phyloP scores from a whole-genome alignment of 2,888 invertebrate species.

The Hyles lineata region DNA sequence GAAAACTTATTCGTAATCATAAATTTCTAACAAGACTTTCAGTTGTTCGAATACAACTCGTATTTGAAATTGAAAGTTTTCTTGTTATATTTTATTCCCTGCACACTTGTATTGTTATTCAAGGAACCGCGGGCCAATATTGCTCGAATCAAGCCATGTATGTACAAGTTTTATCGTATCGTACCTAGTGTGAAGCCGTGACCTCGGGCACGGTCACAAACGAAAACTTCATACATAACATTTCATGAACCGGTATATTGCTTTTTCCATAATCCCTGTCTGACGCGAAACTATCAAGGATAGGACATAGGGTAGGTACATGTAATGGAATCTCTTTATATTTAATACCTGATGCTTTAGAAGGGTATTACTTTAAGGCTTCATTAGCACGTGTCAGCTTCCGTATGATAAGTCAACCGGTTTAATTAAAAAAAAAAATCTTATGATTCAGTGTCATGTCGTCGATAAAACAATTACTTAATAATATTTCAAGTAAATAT shows the following conservation, averaged over 20 bases:
- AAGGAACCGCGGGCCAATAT: background rate
- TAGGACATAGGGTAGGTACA: too few species aligned
- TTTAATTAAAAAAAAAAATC: background rate
- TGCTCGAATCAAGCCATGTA: background rate
- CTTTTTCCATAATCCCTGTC: background rate
- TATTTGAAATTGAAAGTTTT: too few species aligned
- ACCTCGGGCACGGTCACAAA: background rate
- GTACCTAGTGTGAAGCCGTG: background rate
- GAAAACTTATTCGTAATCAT: too few species aligned
- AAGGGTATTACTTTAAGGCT: slow-evolving; percentile 21
- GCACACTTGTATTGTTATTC: background rate
- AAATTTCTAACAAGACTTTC: too few species aligned
- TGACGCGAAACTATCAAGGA: slow-evolving; percentile 1
- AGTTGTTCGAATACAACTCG: too few species aligned
- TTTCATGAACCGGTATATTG: background rate
- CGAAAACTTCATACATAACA: background rate
- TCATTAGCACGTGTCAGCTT: background rate
- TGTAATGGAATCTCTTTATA: slow-evolving; percentile 27
- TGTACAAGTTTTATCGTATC: background rate
- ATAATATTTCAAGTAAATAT: too few species aligned
- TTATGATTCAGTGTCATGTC: too few species aligned
- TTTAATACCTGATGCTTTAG: slow-evolving; percentile 10
- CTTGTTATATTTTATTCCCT: too few species aligned
- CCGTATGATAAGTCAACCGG: background rate
- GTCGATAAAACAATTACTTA: too few species aligned